Percentiles rank a stretch among this genome's conserved stretches.
Evolutionary conservation across 2,888 invertebrate genomes (phyloP).

Genomic region (Oligia strigilis): DNA sequence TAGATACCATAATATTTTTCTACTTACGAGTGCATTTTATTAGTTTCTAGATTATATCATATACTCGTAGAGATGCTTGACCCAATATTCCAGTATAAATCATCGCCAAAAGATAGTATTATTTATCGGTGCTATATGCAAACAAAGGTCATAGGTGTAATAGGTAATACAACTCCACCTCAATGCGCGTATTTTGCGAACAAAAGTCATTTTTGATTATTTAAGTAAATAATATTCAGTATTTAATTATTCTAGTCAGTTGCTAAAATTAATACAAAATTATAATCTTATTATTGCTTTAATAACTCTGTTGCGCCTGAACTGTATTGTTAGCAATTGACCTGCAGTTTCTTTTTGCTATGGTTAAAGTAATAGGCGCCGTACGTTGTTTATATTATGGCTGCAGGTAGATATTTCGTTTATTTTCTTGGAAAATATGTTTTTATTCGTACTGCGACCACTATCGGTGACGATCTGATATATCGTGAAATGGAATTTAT

Average conservation of each 20-base stretch:
- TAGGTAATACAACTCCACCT: too few relatives aligned
- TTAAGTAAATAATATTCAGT: neutral
- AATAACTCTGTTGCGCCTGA: neutral
- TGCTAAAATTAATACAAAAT: neutral
- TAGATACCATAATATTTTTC: too few relatives aligned
- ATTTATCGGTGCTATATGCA: neutral
- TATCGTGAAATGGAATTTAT: neutral
- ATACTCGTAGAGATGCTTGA: neutral
- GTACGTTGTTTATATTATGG: neutral
- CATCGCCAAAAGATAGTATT: neutral
- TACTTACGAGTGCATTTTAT: constrained; percentile 1
- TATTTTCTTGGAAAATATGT: neutral
- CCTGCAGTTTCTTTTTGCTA: constrained; percentile 6
- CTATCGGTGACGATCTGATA: too few relatives aligned
- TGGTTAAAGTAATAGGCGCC: constrained; percentile 8
- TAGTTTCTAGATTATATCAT: neutral
- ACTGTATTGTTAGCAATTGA: constrained; percentile 1
- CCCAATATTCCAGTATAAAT: neutral
- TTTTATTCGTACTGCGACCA: neutral
- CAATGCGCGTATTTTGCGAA: neutral
- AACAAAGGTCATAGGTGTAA: constrained; percentile 4
- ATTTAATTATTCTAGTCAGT: neutral
- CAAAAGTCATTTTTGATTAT: neutral
- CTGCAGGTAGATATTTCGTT: neutral
- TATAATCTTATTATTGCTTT: too few relatives aligned